These are phyloP conservation scores for Chionoecetes opilio DNA, from an alignment of 1,140 invertebrate species.

Conservation along the genomic window DNA sequence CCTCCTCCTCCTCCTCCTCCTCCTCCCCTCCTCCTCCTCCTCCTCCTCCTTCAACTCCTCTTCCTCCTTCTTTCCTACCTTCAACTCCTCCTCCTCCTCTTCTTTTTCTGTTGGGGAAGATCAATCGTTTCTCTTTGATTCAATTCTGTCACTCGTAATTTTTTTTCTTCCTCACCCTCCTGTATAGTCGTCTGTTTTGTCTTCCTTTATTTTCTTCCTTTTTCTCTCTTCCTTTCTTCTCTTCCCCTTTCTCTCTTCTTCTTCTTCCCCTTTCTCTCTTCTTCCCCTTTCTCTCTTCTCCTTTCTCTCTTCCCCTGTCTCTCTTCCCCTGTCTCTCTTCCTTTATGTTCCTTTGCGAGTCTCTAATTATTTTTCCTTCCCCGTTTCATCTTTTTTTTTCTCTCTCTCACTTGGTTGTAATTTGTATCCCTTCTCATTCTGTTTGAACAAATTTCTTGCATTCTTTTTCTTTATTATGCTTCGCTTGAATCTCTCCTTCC, in stretches of 20 bases:
- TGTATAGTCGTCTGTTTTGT: background rate
- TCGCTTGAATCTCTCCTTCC: too few species aligned
- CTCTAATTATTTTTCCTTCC: too few species aligned
- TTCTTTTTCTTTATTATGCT: too few species aligned
- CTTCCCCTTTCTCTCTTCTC: background rate
- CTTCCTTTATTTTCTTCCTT: background rate
- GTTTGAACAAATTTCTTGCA: too few species aligned
- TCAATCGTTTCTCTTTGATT: background rate
- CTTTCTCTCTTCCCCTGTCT: background rate
- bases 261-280: background rate
- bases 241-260: background rate
- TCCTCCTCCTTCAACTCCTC: background rate
- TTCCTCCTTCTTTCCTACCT: too few species aligned
- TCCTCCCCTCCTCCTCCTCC: too few species aligned
- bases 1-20: background rate
- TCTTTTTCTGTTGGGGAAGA: background rate
- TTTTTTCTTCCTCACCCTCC: background rate
- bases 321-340: too few species aligned
- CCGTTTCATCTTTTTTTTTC: too few species aligned
- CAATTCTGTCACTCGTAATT: slow-evolving; percentile 35
- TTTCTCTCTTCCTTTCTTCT: background rate
- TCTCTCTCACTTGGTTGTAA: too few species aligned
- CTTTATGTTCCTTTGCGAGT: too few species aligned
- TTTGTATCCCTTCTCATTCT: too few species aligned
- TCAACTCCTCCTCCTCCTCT: slow-evolving; percentile 11